A percentile compares a stretch with the other conserved stretches of the same genome.
Evolutionary conservation across 2,888 invertebrate genomes (phyloP).

Genomic region (Drosophila helvetica): DNA sequence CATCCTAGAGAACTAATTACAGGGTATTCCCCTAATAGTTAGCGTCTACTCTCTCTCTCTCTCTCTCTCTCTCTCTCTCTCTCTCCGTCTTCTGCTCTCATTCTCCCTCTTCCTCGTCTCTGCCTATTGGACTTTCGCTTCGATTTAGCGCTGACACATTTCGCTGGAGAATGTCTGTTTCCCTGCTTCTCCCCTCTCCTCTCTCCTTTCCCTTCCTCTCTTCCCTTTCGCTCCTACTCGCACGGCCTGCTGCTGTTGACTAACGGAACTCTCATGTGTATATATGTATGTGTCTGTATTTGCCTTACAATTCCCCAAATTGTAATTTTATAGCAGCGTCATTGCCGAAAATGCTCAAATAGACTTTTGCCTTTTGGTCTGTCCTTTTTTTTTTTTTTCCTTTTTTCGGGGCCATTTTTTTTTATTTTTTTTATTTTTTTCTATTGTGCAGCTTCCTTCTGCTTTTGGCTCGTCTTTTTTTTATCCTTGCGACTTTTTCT

Average conservation of each 20-base stretch:
- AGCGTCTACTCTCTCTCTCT: not conserved
- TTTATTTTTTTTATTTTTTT: constrained; percentile 12
- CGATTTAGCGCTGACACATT: constrained; percentile 77
- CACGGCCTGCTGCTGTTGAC: constrained; percentile 49
- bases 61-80: not conserved
- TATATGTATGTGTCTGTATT: constrained; percentile 48
- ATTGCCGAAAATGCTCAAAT: constrained; percentile 76
- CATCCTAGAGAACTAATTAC: no score
- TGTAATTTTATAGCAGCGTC: constrained; percentile 78
- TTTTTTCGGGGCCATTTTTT: constrained; percentile 49
- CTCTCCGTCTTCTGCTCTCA: constrained; percentile 1
- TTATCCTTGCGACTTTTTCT: constrained; percentile 25
- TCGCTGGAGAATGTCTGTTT: constrained; percentile 52
- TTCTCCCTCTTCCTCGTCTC: constrained; percentile 4
- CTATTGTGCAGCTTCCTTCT: not conserved
- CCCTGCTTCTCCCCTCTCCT: not conserved
- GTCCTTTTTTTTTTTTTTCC: constrained; percentile 56
- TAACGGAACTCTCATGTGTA: constrained; percentile 46
- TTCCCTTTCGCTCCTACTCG: not conserved
- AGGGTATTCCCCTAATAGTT: not conserved
- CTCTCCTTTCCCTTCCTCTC: not conserved
- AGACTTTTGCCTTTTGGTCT: constrained; percentile 62
- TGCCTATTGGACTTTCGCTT: constrained; percentile 64
- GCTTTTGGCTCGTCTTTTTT: constrained; percentile 10
- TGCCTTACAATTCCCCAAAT: constrained; percentile 76